Evolutionary conservation across 1,140 invertebrate species (phyloP), one percentile per base, ranked within the genome.

Genomic region (Chionoecetes opilio): DNA sequence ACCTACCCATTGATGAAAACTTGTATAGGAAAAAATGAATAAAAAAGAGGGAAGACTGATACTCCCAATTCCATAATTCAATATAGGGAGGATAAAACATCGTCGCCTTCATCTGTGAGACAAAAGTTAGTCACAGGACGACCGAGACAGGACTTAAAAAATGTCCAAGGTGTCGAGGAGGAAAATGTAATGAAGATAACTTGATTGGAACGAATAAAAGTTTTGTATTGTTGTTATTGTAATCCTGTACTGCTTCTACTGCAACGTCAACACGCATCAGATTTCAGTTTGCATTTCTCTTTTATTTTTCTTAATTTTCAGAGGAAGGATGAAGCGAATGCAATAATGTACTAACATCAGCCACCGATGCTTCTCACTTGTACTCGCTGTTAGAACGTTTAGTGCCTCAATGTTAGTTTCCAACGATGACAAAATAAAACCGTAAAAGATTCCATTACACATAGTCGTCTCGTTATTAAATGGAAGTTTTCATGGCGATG

Each of bases 351-450:
- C 21, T 26, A 75, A 75, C 63, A 21, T 26, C 63, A 26, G 11
- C 63, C 63, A n/a, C n/a, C n/a, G n/a, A n/a, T n/a, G n/a, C n/a
- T n/a, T 75, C 6, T 75, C 21, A 75, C 63, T n/a, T 5, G 63
- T 75, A 75, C 63, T 75, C 63, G n/a, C 6, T n/a, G 63, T 26
- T n/a, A 26, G 26, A n/a, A 75, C 63, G 63, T 75, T 75, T n/a
- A 75, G 21, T 75, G 63, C 63, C 63, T n/a, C 21, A 3, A 17
- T 75, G 21, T 75, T 75, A 75, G 26, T 75, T n/a, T 21, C 63
- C 63, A n/a, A 8, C 63, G 63, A 75, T 75, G 63, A 75, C n/a
- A n/a, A 75, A 75, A 75, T 75, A 75, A 75, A 75, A 21, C 63
- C 63, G 63, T 75, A 75, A 75, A 75, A 75, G 21, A n/a, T 26